Evolutionary conservation across 2,888 invertebrate species (phyloP).

Genomic region (Nymphalis urticae): DNA sequence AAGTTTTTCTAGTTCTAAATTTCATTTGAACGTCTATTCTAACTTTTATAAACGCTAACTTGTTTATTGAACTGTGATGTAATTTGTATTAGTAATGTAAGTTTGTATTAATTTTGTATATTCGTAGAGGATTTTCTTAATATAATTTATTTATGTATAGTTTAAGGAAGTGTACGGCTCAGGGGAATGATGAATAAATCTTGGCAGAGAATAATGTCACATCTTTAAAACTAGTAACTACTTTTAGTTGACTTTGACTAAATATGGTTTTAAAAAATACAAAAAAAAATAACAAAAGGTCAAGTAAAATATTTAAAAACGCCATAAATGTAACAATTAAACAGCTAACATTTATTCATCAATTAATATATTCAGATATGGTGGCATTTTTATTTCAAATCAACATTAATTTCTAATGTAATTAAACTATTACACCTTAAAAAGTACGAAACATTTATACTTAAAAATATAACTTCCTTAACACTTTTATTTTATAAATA

Average conservation of each 20-base stretch:
- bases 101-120: slow-evolving; percentile 80
- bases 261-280: slow-evolving; percentile 4
- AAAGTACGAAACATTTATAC: too few relatives aligned
- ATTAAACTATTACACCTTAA: too few relatives aligned
- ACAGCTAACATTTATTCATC: slow-evolving; percentile 53
- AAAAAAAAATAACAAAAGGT: background rate
- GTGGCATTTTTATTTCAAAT: slow-evolving; percentile 19
- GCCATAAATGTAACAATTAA: slow-evolving; percentile 20
- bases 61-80: slow-evolving; percentile 82
- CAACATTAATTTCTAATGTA: too few relatives aligned
- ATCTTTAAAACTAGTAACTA: slow-evolving; percentile 20
- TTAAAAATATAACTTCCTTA: too few relatives aligned
- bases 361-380: slow-evolving; percentile 47
- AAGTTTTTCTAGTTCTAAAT: slow-evolving; percentile 54
- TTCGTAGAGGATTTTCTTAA: slow-evolving; percentile 77
- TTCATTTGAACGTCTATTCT: slow-evolving; percentile 73
- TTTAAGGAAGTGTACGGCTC: slow-evolving; percentile 62
- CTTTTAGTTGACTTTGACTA: background rate
- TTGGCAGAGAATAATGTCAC: slow-evolving; percentile 37
- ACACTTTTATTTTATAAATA: too few relatives aligned
- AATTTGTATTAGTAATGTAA: slow-evolving; percentile 80
- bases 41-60: slow-evolving; percentile 68
- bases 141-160: slow-evolving; percentile 78
- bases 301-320: slow-evolving; percentile 12
- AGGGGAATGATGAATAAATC: slow-evolving; percentile 53